Base-by-base conservation (phyloP, 2,113 vertebrate genomes). In the Tychaedon coryphoeus region DNA sequence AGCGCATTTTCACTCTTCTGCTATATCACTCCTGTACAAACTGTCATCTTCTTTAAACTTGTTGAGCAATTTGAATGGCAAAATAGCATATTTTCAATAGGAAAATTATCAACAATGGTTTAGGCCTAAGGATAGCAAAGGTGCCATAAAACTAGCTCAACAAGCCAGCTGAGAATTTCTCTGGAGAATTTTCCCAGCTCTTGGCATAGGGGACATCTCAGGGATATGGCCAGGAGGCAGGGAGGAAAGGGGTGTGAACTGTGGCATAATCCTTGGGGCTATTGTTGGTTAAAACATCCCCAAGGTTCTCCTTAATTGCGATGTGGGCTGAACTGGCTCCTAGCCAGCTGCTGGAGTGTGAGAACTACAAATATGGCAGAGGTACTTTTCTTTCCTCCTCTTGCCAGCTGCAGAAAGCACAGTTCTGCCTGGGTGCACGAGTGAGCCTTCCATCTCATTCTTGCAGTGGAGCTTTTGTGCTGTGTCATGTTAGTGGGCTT, bases 81-180 rank as follows among this genome's bases (percentile, higher is more conserved):
- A 98, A 98, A 96, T 58, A 97, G 58, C 56, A 24, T 96, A 90
- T 96, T 97, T 98, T 97, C 95, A 96, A 81, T 95, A 97, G 96
- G 95, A 97, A 98, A 78, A 92, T 82, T 65, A 95, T 50, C 50
- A 93, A 26, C 58, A 74, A 17, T 73, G 19, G 11, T 83, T 31
- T 84, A 31, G 43, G 79, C 81, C 74, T 88, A 38, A 66, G 70
- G 11, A 47, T 87, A 70, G 84, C 31, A 93, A 85, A 85, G 19
- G 43, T 64, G 51, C 57, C 48, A 61, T 69, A 75, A 86, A 95
- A 88, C 43, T 51, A 75, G n/a, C 50, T 85, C 71, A 91, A 34
- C 84, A 89, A 95, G 50, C 9, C 54, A 91, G 54, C 42, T 96
- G 94, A 95, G 94, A 95, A 94, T 88, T 96, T 94, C 96, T 88